These are phyloP conservation scores for Sceloporus undulatus DNA, from an alignment of 2,113 vertebrate species.

Conservation along the genomic window DNA sequence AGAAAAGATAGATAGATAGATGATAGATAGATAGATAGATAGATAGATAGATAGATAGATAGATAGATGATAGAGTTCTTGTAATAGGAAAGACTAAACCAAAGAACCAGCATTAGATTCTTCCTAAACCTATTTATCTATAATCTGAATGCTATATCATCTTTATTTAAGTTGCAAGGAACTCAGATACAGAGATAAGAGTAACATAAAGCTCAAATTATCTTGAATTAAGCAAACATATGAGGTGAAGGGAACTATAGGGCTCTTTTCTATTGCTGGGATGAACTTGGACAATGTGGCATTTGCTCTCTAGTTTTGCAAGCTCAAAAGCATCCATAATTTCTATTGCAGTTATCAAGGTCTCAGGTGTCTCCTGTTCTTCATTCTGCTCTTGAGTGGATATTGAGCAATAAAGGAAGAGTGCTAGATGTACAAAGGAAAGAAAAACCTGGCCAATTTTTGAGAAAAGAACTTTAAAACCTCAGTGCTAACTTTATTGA, in stretches of 20 bases:
- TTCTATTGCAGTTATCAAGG: background rate
- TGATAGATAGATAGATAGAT: background rate
- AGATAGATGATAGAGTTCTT: background rate
- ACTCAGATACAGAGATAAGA: background rate
- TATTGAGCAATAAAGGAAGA: background rate
- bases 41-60: background rate
- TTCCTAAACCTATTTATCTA: background rate
- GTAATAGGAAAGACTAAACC: background rate
- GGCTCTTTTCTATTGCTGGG: background rate
- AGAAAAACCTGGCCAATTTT: background rate
- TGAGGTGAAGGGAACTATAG: background rate
- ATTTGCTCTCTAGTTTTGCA: background rate
- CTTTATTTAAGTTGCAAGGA: background rate
- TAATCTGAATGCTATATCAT: background rate
- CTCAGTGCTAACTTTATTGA: constrained; percentile 5
- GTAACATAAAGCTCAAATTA: background rate
- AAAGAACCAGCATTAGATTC: background rate
- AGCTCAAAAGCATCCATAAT: background rate
- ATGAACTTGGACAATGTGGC: background rate
- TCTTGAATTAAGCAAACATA: background rate
- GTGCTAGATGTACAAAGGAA: background rate
- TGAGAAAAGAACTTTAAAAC: background rate
- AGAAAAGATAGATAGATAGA: background rate
- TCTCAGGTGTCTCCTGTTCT: background rate
- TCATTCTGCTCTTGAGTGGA: background rate